A percentile compares a stretch with the other conserved stretches of the same genome.
Conservation (phyloP, 2,113 vertebrate species). For the Etheostoma spectabile region DNA sequence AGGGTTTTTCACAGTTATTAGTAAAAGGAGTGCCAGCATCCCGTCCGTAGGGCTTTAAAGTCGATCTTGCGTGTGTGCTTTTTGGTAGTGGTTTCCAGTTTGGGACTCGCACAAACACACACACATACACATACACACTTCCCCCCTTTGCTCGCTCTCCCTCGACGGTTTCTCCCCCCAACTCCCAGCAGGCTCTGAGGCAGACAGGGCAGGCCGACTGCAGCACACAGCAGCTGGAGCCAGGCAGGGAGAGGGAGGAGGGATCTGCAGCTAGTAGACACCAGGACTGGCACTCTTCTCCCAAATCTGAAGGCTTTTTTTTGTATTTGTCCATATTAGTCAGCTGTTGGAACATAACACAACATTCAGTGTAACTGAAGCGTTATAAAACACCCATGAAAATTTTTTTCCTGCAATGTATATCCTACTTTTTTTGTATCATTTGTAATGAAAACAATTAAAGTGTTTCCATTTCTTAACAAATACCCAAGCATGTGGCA, state of each 20-base stretch:
- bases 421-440: no score
- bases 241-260: constrained; percentile 56
- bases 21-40: constrained; percentile 17
- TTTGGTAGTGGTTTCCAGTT: constrained; percentile 44
- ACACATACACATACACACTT: not conserved
- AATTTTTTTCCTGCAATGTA: no score
- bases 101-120: constrained; percentile 22
- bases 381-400: no score
- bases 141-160: constrained; percentile 37
- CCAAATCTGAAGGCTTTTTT: not conserved
- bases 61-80: constrained; percentile 1
- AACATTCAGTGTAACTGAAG: not conserved
- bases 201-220: constrained; percentile 69
- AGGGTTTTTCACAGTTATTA: not conserved
- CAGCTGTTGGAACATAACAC: not conserved
- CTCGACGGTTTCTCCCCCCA: constrained; percentile 53
- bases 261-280: constrained; percentile 61
- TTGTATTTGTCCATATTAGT: not conserved
- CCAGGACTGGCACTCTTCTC: constrained; percentile 52
- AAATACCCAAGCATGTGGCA: not conserved
- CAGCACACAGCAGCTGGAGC: constrained; percentile 73
- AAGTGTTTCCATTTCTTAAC: not conserved
- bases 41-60: not conserved
- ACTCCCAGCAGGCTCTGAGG: constrained; percentile 67
- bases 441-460: not conserved